Evolutionary conservation across 2,888 invertebrate species (phyloP).

Genomic region (Epinotia demarniana): DNA sequence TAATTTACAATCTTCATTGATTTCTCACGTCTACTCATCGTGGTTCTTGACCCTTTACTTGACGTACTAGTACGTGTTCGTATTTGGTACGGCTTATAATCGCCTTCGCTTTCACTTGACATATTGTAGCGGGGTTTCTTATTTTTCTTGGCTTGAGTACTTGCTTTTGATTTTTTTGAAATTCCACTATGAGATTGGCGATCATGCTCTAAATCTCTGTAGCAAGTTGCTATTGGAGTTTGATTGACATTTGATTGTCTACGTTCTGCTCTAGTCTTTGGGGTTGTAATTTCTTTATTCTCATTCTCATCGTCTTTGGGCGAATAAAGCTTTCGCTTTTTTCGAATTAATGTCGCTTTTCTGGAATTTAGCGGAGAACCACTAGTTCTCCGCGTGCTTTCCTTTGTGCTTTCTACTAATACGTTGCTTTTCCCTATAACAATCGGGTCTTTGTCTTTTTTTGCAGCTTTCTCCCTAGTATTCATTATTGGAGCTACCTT

Average conservation of each 20-base stretch:
- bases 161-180: conserved; percentile 52
- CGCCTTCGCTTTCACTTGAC: neutral
- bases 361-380: conserved; percentile 18
- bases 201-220: conserved; percentile 70
- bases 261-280: conserved; percentile 49
- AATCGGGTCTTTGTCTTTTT: neutral
- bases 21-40: neutral
- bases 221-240: conserved; percentile 60
- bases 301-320: conserved; percentile 62
- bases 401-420: conserved; percentile 18
- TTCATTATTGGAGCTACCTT: conserved; percentile 20
- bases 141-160: conserved; percentile 2
- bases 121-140: neutral
- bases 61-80: neutral
- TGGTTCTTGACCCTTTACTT: neutral
- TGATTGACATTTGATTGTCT: conserved; percentile 52
- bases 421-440: neutral
- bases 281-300: conserved; percentile 50
- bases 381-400: too few relatives aligned
- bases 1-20: neutral
- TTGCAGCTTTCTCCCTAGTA: neutral
- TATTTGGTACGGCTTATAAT: neutral
- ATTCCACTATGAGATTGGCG: conserved; percentile 57
- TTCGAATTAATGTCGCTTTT: conserved; percentile 51
- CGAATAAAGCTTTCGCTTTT: conserved; percentile 74